Evolutionary conservation across 2,113 vertebrate species (phyloP), one percentile per base, ranked within the genome.

Genomic region (Psilopogon haemacephalus): DNA sequence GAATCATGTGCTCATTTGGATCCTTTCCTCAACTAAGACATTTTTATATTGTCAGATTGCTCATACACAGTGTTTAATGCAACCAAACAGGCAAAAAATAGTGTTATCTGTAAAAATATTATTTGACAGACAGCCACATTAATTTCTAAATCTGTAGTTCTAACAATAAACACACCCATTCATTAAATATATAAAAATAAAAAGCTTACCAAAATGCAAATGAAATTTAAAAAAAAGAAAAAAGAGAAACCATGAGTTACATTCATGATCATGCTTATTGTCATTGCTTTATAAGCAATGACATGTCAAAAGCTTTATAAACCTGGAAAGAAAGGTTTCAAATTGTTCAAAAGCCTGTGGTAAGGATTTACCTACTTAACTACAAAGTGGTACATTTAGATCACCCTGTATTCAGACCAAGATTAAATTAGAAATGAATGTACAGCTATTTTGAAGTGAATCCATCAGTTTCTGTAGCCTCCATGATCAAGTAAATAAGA

Each of bases 111-210:
- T 52, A 86, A 68, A 92, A 75, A 42, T 56, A 17, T 6, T 55
- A 46, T 32, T 46, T 62, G 23, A 33, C 3, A 68, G 16, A 27
- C 32, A 74, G 13, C 6, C 3, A 18, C 10, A 50, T 44, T 58
- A 3, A 48, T 46, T 38, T 72, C n/a, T 54, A 11, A 69, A 4
- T 50, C 40, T 63, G 23, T 62, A 68, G 1, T 5, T 10, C 6
- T 58, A 71, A 71, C 74, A 63, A 4, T 46, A 71, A 63, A 26
- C 4, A 68, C 0, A 0, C 0, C 2, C 2, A 30, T 44, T 3
- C 9, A 70, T 24, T 50, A 83, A 69, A 67, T 40, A 56, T 4
- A 48, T 24, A 56, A 32, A 64, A 82, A 24, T 0, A 59, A 65
- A 71, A 54, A 35, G 8, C 3, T 15, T 50, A 50, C 21, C 21